Evolutionary conservation across 2,797 vertebrate genomes (phyloP), one percentile per base, ranked within the genome.

Genomic region (Meriones psammophilus): DNA sequence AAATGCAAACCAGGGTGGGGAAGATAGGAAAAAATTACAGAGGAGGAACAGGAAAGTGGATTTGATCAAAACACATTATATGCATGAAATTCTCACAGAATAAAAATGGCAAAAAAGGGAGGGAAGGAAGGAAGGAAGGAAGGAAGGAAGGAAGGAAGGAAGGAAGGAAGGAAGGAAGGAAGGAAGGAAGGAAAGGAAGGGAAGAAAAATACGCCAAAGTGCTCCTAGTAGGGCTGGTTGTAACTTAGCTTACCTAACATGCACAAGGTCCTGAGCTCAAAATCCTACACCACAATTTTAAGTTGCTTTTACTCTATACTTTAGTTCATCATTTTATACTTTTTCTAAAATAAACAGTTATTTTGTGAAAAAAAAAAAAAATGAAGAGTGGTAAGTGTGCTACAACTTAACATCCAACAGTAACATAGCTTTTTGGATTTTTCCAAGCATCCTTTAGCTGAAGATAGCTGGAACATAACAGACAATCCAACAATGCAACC

Each of bases 361-460:
- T 60, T 91, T 77, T 86, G n/a, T 85, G 20, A 85, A 92, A 89
- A 60, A n/a, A n/a, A n/a, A 42, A 91, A 42, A 91, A 87, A 85
- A 90, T 71, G 22, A 66, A 6, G 54, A 76, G 1, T 18, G 36
- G 92, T 22, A 54, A 54, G 15, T 85, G 30, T 54, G 20, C 83
- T 58, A 93, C n/a, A 95, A 88, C 30, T 58, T 86, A 85, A 94
- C 78, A 95, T 20, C 74, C 36, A 97, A 81, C 1, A 84, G 20
- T 2, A 93, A n/a, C 66, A 88, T 0, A 85, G 22, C 24, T 79
- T 88, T 88, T 92, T 30, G 94, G 80, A 87, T 46, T 93, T 83
- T 68, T 68, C 24, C 36, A 94, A 95, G 90, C 60, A 86, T 60
- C 24, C 56, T 93, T 96, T 90, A 81, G 88, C 76, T 96, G 54